Evolutionary conservation across 2,113 vertebrate species (phyloP).

Genomic region (Thamnaconus septentrionalis): DNA sequence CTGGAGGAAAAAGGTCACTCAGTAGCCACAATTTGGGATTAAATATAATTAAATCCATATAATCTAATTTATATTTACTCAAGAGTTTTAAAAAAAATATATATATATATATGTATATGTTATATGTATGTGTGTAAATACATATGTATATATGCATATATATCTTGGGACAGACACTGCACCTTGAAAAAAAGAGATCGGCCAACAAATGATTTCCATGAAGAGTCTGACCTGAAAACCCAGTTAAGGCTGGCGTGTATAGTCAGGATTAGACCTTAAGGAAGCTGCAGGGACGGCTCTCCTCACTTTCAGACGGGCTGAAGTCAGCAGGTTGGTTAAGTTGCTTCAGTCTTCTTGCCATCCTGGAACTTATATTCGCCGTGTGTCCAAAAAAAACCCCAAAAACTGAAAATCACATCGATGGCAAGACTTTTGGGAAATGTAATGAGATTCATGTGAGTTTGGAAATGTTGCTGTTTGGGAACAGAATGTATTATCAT

Average conservation of each 20-base stretch:
- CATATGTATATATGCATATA: too few species aligned
- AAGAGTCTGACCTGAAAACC: conserved; percentile 66
- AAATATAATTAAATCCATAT: too few species aligned
- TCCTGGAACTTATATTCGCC: too few species aligned
- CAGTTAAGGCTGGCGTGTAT: conserved; percentile 46
- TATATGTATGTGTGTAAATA: too few species aligned
- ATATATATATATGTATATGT: too few species aligned
- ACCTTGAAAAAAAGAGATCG: neutral
- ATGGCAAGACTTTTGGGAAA: too few species aligned
- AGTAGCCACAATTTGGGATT: conserved; percentile 7
- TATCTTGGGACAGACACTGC: neutral
- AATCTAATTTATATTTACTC: too few species aligned
- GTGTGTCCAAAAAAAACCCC: neutral
- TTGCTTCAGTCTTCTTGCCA: neutral
- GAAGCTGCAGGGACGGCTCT: conserved; percentile 24
- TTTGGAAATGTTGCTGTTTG: too few species aligned
- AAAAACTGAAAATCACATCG: too few species aligned
- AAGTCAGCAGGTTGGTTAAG: conserved; percentile 3
- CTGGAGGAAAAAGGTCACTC: conserved; percentile 61
- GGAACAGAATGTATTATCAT: too few species aligned
- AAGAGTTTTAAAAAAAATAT: too few species aligned
- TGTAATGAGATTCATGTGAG: too few species aligned
- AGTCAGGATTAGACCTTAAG: conserved; percentile 63
- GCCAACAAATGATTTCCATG: neutral
- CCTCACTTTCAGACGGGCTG: conserved; percentile 47